Base-by-base conservation (phyloP, 1,140 invertebrate genomes). In the Cydia splendana region DNA sequence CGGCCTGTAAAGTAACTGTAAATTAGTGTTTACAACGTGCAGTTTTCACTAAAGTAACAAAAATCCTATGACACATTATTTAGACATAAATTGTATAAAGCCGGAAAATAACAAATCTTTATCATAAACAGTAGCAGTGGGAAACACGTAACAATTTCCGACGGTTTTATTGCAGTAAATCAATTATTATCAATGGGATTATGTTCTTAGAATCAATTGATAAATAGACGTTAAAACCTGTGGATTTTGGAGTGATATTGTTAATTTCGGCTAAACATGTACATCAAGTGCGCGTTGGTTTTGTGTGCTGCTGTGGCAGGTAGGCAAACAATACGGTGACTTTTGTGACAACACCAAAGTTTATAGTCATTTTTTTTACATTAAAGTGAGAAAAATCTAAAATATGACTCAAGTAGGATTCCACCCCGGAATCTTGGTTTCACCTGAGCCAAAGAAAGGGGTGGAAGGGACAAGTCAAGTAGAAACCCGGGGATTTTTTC, bases 271-370 rank as follows among this genome's bases (percentile, higher is more conserved):
- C n/a, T 18, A 57, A 28, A 53, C 24, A 75, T 75, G 74, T 51
- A 48, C 12, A 45, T 75, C 53, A 30, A 57, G 45, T 57, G 53
- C 74, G 24, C 45, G 18, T 51, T 75, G 74, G 67, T 71, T 71
- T 38, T 71, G 67, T 71, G 67, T 71, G 67, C 67, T 71, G 67
- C 67, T 18, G 67, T 38, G 34, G 67, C 67, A 71, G 67, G 67
- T 71, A 71, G 67, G 67, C 7, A 48, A 48, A 48, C 13, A 48
- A 48, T 48, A 48, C 13, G 13, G 3, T 48, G 13, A 48, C 4
- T 48, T 48, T 48, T 48, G 12, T 48, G 45, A 48, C 12, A 12
- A 48, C 45, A 48, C 45, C 12, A 48, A 1, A 10, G 42, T 42
- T 42, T 42, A 10, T 30, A 30, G 1, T 30, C 30, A 42, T 24